Conservation (phyloP, 2,797 vertebrate species). For the Trachurus trachurus region DNA sequence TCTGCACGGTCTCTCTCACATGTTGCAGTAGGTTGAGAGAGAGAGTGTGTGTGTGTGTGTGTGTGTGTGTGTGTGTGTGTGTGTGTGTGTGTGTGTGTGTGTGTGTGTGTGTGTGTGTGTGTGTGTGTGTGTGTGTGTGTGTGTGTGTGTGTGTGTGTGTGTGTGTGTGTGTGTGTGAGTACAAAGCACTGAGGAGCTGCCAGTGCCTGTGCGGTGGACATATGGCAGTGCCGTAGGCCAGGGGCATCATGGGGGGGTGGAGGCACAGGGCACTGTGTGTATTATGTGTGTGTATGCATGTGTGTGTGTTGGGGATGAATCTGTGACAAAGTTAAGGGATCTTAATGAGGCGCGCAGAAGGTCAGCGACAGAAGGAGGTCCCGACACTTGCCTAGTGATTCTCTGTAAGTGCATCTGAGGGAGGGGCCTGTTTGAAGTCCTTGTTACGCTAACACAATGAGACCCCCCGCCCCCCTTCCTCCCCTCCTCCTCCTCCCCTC, state of each 20-base stretch:
- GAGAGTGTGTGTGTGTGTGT: conserved; percentile 37
- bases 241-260: conserved; percentile 59
- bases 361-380: conserved; percentile 63
- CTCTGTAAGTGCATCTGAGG: conserved; percentile 53
- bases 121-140: conserved; percentile 43
- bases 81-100: conserved; percentile 43
- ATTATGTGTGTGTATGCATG: conserved; percentile 19
- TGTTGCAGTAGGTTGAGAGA: conserved; percentile 33
- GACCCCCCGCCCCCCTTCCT: neutral
- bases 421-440: conserved; percentile 59
- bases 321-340: conserved; percentile 69
- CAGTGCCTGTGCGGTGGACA: conserved; percentile 72
- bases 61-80: conserved; percentile 42
- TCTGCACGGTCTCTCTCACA: conserved; percentile 52
- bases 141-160: conserved; percentile 42
- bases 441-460: conserved; percentile 59
- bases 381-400: conserved; percentile 52
- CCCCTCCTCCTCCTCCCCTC: neutral
- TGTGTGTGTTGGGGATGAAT: conserved; percentile 45
- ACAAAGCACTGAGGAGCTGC: conserved; percentile 66
- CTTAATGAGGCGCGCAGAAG: conserved; percentile 69
- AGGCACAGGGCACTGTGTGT: conserved; percentile 40
- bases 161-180: conserved; percentile 46
- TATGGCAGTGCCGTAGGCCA: conserved; percentile 75
- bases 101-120: conserved; percentile 42